Evolutionary conservation across 2,797 vertebrate genomes (phyloP).

Genomic region (Pseudomugil tenellus): DNA sequence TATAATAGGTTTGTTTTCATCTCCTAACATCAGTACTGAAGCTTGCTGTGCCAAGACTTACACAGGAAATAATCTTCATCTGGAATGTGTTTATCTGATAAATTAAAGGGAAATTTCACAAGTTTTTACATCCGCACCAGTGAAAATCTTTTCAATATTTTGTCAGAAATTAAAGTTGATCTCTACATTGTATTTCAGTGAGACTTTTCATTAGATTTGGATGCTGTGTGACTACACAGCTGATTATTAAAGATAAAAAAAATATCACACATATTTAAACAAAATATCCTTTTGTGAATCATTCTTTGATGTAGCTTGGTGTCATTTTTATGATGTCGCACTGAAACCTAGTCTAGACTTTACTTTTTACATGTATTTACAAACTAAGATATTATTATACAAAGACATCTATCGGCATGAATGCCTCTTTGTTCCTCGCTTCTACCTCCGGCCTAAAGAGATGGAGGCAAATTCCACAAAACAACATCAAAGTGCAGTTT

Average conservation of each 20-base stretch:
- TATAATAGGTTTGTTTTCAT: neutral
- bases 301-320: neutral
- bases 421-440: constrained; percentile 9
- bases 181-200: too few species aligned
- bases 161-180: neutral
- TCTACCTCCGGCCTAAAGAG: neutral
- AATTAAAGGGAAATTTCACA: neutral
- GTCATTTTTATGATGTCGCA: neutral
- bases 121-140: neutral
- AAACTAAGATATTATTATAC: constrained; percentile 1
- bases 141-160: neutral
- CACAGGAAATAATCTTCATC: constrained; percentile 4
- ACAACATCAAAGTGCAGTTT: neutral
- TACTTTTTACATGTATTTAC: neutral
- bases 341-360: neutral
- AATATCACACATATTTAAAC: neutral
- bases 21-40: neutral
- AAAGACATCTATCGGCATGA: neutral
- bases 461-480: neutral
- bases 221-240: neutral
- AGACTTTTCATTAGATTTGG: neutral
- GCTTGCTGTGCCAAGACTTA: constrained; percentile 1
- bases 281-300: neutral
- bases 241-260: neutral
- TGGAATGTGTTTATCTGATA: neutral